These are phyloP conservation scores for Coturnix japonica DNA, from an alignment of 2,113 vertebrate species.

Conservation along the genomic window DNA sequence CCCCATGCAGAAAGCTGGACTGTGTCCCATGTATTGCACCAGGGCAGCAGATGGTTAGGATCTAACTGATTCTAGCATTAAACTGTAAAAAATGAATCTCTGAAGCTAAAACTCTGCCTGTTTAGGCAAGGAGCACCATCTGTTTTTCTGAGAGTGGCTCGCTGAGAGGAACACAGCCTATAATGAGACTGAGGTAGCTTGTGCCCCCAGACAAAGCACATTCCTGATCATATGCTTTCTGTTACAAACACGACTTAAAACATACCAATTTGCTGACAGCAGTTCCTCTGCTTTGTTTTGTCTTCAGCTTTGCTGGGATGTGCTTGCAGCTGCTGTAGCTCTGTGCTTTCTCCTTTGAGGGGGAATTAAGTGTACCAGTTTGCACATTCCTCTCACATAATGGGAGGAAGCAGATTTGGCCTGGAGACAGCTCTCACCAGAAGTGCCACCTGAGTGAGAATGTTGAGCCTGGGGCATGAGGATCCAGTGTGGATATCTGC, in stretches of 20 bases:
- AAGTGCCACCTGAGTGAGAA: not conserved
- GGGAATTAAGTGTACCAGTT: not conserved
- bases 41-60: not conserved
- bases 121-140: not conserved
- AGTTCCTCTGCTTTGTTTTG: not conserved
- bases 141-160: not conserved
- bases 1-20: not conserved
- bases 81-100: not conserved
- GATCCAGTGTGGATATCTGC: not conserved
- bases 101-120: not conserved
- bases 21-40: not conserved
- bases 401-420: not conserved
- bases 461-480: not conserved
- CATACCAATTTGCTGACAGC: not conserved
- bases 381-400: not conserved
- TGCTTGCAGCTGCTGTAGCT: conserved; percentile 16
- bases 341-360: not conserved
- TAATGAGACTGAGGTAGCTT: accelerated
- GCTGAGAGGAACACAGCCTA: not conserved
- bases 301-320: not conserved
- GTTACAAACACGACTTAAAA: not conserved
- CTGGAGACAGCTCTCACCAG: not conserved
- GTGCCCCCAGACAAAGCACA: too few relatives aligned
- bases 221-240: not conserved
- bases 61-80: not conserved